These are phyloP conservation scores for Acanthis flammea DNA, from an alignment of 2,797 vertebrate species.

Conservation along the genomic window DNA sequence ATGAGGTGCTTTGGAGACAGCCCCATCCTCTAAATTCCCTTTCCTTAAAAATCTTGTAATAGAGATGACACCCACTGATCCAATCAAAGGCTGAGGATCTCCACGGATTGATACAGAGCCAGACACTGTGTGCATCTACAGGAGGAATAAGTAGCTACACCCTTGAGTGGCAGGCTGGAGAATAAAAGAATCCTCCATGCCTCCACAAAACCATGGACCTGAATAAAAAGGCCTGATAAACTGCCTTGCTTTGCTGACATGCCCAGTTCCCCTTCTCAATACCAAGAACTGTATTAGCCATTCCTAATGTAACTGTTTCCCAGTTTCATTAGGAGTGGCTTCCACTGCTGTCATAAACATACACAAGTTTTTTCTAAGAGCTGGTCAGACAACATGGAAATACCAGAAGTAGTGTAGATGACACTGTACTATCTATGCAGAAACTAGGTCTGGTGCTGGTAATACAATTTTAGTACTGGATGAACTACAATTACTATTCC, in stretches of 20 bases:
- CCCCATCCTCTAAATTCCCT: not conserved
- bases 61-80: not conserved
- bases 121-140: not conserved
- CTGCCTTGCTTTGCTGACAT: not conserved
- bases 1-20: not conserved
- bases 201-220: not conserved
- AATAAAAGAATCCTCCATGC: not conserved
- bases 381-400: not conserved
- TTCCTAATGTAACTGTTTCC: too few species aligned
- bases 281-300: too few species aligned
- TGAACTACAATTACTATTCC: not conserved
- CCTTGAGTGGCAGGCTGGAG: not conserved
- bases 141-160: fast-evolving
- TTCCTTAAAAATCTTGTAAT: not conserved
- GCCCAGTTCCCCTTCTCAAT: not conserved
- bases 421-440: not conserved
- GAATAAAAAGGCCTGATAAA: not conserved
- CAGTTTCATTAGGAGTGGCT: not conserved
- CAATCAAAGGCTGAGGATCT: not conserved
- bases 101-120: not conserved
- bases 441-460: not conserved
- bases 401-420: fast-evolving
- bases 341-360: not conserved
- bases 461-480: not conserved
- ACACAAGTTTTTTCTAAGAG: not conserved